phyloP scores from a whole-genome alignment of 2,113 vertebrate species.

The Myocastor coypus region DNA sequence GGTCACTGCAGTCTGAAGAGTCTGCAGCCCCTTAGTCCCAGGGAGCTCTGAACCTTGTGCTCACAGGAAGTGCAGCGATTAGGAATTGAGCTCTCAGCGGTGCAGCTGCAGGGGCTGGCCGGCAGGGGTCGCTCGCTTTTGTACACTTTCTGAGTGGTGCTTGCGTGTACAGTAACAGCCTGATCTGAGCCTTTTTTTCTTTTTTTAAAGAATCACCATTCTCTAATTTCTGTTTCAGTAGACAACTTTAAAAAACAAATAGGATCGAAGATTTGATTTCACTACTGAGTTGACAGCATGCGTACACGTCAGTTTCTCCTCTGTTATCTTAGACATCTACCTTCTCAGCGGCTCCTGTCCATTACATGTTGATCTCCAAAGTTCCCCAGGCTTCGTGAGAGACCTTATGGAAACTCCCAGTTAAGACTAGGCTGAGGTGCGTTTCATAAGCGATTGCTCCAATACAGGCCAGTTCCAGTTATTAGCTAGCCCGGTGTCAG shows the following conservation, averaged over 20 bases:
- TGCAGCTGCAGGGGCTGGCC: constrained; percentile 86
- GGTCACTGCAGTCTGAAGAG: constrained; percentile 98
- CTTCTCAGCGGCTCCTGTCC: constrained; percentile 70
- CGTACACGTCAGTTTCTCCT: constrained; percentile 68
- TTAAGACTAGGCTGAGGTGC: constrained; percentile 71
- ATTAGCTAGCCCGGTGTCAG: constrained; percentile 76
- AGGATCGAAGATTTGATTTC: too few species aligned
- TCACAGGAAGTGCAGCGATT: constrained; percentile 93
- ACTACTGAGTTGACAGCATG: too few species aligned
- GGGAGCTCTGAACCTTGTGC: constrained; percentile 95
- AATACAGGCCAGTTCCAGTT: constrained; percentile 71
- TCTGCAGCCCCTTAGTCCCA: constrained; percentile 98
- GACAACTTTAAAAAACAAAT: too few species aligned
- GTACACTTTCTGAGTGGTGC: constrained; percentile 91
- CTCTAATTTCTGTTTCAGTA: constrained; percentile 72
- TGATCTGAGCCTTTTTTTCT: constrained; percentile 84
- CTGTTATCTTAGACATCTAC: constrained; percentile 71
- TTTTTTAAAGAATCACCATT: constrained; percentile 78
- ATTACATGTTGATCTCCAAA: constrained; percentile 64
- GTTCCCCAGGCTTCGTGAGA: constrained; percentile 62
- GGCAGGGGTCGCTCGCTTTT: constrained; percentile 86
- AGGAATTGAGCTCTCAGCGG: constrained; percentile 66
- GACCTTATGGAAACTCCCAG: constrained; percentile 64
- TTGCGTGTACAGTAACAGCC: constrained; percentile 85
- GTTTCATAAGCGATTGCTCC: constrained; percentile 67